Conservation (phyloP, 2,888 invertebrate species). For the Phytoseiulus persimilis region DNA sequence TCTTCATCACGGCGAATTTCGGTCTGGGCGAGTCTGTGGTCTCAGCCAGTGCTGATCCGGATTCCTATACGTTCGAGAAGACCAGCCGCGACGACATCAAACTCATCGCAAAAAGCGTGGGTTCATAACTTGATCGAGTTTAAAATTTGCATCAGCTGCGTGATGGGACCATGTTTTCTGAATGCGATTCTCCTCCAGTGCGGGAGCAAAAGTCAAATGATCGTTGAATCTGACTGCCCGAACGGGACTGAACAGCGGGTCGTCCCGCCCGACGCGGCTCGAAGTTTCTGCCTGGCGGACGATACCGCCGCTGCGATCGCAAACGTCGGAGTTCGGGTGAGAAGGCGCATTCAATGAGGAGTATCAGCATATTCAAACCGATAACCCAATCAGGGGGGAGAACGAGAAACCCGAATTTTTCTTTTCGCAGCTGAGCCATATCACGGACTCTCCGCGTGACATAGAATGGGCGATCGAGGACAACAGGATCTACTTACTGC, state of each 20-base stretch:
- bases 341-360: background rate
- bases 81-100: background rate
- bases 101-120: background rate
- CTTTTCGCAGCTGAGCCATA: conserved; percentile 56
- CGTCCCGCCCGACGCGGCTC: background rate
- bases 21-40: conserved; percentile 77
- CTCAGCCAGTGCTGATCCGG: conserved; percentile 66
- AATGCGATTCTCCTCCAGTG: background rate
- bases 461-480: conserved; percentile 68
- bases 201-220: background rate
- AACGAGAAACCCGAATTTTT: too few species aligned
- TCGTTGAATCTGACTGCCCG: background rate
- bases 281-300: conserved; percentile 55
- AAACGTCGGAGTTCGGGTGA: conserved; percentile 52
- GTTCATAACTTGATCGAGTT: background rate
- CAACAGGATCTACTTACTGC: conserved; percentile 56
- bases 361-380: too few species aligned
- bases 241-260: conserved; percentile 9
- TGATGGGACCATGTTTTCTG: too few species aligned
- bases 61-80: conserved; percentile 52
- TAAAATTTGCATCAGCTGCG: too few species aligned
- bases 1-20: conserved; percentile 69
- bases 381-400: too few species aligned
- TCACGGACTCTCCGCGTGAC: conserved; percentile 64
- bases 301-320: conserved; percentile 57